These are phyloP conservation scores for Camarhynchus parvulus DNA, from an alignment of 2,113 vertebrate genomes.

Conservation along the genomic window DNA sequence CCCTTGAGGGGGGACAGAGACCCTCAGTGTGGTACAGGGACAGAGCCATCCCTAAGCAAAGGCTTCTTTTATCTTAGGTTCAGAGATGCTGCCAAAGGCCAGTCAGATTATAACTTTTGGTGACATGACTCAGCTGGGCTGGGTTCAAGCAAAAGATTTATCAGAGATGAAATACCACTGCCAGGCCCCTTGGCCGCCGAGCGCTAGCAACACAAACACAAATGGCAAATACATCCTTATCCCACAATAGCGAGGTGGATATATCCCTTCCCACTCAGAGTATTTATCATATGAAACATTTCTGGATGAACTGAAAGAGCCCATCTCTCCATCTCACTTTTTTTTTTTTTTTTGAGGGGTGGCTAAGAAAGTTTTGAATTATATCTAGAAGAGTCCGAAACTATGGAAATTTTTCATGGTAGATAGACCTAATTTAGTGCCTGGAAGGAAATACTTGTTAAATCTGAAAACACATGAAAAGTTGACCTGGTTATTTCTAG, in stretches of 20 bases:
- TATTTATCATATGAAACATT: background rate
- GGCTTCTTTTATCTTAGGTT: background rate
- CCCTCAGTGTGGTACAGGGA: background rate
- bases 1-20: rapidly evolving
- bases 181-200: background rate
- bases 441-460: background rate
- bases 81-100: background rate
- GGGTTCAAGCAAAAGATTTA: constrained; percentile 26
- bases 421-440: background rate
- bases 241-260: background rate
- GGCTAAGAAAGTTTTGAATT: background rate
- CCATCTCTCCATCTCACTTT: background rate
- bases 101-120: background rate
- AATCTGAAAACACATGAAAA: background rate
- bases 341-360: background rate
- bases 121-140: background rate
- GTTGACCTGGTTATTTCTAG: background rate
- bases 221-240: background rate
- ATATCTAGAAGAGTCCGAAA: background rate
- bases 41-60: background rate
- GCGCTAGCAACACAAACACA: background rate
- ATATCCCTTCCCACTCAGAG: background rate
- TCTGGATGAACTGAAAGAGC: background rate
- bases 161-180: constrained; percentile 8
- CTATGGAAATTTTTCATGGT: background rate